These are phyloP conservation scores for Astyanax mexicanus DNA, from an alignment of 2,797 vertebrate species.

Conservation along the genomic window DNA sequence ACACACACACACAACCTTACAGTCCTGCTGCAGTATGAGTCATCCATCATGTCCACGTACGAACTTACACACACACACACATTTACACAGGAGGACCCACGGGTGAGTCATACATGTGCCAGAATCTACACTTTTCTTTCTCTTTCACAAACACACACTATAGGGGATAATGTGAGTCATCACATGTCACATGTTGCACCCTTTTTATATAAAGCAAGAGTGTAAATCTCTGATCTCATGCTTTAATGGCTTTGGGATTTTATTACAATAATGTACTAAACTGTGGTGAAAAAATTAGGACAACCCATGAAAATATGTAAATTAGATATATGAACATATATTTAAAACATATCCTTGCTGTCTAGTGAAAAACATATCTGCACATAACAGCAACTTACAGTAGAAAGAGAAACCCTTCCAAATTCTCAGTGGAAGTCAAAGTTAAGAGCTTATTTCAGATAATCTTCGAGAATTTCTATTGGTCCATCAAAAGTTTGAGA, in stretches of 20 bases:
- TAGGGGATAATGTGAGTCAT: constrained; percentile 13
- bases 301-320: no score
- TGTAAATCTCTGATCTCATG: neutral
- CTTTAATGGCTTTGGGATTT: neutral
- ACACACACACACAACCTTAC: constrained; percentile 33
- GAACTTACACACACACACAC: constrained; percentile 11
- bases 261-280: no score
- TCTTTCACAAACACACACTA: constrained; percentile 1
- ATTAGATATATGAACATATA: no score
- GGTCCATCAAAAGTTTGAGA: no score
- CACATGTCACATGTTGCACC: constrained; percentile 2
- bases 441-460: no score
- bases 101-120: constrained; percentile 25
- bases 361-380: no score
- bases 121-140: neutral
- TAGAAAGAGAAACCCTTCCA: no score
- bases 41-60: constrained; percentile 29
- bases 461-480: no score
- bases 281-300: no score
- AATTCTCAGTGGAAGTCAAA: no score
- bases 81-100: neutral
- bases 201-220: neutral
- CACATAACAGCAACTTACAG: no score
- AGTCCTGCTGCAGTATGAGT: constrained; percentile 54
- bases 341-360: no score